Conservation (phyloP, 2,797 vertebrate species). For the Gila robusta region DNA sequence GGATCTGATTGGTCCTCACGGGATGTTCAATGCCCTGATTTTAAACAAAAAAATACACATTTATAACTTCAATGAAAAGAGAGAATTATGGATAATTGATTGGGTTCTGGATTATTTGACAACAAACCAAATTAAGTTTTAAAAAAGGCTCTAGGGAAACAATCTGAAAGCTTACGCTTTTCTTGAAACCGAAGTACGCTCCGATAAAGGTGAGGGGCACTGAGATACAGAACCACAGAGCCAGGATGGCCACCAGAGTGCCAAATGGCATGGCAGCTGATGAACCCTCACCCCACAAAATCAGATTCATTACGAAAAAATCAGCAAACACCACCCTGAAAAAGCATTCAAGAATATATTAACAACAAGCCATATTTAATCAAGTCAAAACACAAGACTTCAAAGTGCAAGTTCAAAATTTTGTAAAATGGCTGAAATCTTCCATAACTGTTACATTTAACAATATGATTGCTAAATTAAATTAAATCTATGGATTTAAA, state of each 20-base stretch:
- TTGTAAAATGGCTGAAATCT: not conserved
- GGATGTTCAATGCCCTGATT: constrained; percentile 92
- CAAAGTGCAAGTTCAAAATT: not conserved
- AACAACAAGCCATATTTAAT: not conserved
- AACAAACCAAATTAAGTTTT: not conserved
- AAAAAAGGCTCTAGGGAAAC: constrained; percentile 1
- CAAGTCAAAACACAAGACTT: not conserved
- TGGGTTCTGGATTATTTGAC: not conserved
- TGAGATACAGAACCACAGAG: constrained; percentile 95
- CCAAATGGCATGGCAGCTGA: constrained; percentile 94
- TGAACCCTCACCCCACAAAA: constrained; percentile 94
- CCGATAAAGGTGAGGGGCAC: constrained; percentile 92
- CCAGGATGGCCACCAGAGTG: constrained; percentile 91
- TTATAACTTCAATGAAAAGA: not conserved
- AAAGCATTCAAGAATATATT: not conserved
- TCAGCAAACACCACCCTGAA: constrained; percentile 92
- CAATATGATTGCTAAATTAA: not conserved
- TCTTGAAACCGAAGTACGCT: constrained; percentile 94
- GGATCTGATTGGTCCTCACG: constrained; percentile 94
- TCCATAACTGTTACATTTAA: not conserved
- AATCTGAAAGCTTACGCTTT: constrained; percentile 82
- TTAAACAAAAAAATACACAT: not conserved
- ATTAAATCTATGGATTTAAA: not conserved
- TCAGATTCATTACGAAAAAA: constrained; percentile 96
- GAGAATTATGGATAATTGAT: not conserved